Percentiles rank a stretch among this genome's conserved stretches.
Conservation (phyloP, 2,113 vertebrate species). For the Datnioides undecimradiatus region DNA sequence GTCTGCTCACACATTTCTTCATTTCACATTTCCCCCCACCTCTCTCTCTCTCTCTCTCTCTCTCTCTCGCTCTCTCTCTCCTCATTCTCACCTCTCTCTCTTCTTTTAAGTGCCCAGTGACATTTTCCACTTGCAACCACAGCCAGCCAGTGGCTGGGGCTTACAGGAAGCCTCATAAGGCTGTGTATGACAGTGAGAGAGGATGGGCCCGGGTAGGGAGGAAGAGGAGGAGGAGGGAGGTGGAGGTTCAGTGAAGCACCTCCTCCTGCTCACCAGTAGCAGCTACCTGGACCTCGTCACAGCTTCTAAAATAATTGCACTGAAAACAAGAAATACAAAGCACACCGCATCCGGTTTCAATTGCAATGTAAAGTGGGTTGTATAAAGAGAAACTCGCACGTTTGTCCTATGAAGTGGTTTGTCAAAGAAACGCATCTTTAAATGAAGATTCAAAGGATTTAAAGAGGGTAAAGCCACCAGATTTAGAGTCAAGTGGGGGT, state of each 20-base stretch:
- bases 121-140: conserved; percentile 76
- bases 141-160: conserved; percentile 60
- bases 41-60: conserved; percentile 6
- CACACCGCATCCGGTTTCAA: conserved; percentile 83
- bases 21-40: neutral
- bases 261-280: conserved; percentile 26
- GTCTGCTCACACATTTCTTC: no score
- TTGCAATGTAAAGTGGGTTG: conserved; percentile 45
- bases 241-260: neutral
- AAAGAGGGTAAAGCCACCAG: conserved; percentile 32
- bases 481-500: conserved; percentile 53
- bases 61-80: conserved; percentile 21
- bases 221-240: neutral
- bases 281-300: conserved; percentile 28
- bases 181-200: conserved; percentile 38
- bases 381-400: conserved; percentile 16
- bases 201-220: conserved; percentile 13
- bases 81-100: conserved; percentile 19
- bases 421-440: conserved; percentile 46
- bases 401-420: conserved; percentile 72
- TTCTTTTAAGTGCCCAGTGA: conserved; percentile 74
- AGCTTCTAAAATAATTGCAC: conserved; percentile 34
- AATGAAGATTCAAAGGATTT: conserved; percentile 43
- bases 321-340: conserved; percentile 66
- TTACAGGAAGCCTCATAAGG: conserved; percentile 67